Conservation (phyloP, 2,113 vertebrate genomes). For the Malaclemys terrapin region DNA sequence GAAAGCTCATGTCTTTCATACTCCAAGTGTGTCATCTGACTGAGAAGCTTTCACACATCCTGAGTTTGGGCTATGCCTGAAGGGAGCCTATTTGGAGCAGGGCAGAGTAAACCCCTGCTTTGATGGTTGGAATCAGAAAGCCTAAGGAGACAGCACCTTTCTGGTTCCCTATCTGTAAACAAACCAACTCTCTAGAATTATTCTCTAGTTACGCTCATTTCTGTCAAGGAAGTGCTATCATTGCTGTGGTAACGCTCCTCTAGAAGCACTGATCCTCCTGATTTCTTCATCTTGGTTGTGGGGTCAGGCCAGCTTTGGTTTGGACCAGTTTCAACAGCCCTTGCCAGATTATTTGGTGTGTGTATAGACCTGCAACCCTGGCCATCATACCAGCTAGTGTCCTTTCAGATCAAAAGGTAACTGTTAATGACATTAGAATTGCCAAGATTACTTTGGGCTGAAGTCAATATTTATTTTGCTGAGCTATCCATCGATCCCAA, state of each 20-base stretch:
- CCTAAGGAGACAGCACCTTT: slow-evolving; percentile 5
- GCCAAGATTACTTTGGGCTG: not conserved
- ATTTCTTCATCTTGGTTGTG: not conserved
- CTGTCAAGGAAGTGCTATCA: not conserved
- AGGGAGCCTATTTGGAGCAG: fast-evolving
- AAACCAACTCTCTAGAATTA: not conserved
- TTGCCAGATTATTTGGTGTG: not conserved
- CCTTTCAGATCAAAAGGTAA: not conserved
- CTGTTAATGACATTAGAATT: not conserved
- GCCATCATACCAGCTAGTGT: not conserved
- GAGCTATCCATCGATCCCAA: fast-evolving
- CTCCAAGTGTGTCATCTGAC: fast-evolving
- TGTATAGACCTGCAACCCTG: not conserved
- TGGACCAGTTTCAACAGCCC: not conserved
- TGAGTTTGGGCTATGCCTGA: fast-evolving
- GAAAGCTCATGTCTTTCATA: not conserved
- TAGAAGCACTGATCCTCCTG: not conserved
- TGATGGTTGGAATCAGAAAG: not conserved
- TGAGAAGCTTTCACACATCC: not conserved
- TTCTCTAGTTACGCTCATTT: fast-evolving
- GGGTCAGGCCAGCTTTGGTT: not conserved
- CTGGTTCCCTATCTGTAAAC: fast-evolving
- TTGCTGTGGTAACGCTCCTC: fast-evolving
- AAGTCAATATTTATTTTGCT: not conserved
- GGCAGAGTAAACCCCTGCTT: not conserved